Conservation (phyloP, 2,797 vertebrate species). For the Micrastur ruficollis region DNA sequence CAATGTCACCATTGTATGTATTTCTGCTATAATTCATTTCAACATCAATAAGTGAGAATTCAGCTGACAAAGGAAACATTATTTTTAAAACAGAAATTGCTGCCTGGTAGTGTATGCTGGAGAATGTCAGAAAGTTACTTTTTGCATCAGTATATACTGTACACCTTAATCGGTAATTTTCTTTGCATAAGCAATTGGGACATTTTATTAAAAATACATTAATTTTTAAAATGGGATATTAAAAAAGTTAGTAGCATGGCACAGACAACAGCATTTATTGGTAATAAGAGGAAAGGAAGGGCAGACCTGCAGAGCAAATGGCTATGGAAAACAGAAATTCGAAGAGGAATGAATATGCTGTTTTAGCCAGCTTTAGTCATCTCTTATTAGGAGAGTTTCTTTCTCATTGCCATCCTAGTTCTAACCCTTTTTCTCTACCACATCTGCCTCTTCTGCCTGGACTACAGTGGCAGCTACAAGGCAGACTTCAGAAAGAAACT, state of each 20-base stretch:
- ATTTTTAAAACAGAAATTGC: not conserved
- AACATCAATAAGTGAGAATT: not conserved
- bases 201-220: slow-evolving; percentile 19
- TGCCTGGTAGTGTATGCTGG: not conserved
- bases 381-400: not conserved
- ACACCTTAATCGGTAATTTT: not conserved
- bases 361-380: not conserved
- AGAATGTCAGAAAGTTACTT: not conserved
- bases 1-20: not conserved
- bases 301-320: not conserved
- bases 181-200: not conserved
- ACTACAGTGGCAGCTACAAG: not conserved
- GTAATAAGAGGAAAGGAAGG: not conserved
- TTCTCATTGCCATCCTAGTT: not conserved
- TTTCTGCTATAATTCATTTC: not conserved
- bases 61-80: not conserved
- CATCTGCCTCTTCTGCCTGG: not conserved
- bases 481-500: not conserved
- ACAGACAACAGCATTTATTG: not conserved
- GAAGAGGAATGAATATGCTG: not conserved
- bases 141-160: not conserved
- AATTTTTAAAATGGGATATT: not conserved
- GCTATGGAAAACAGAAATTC: not conserved
- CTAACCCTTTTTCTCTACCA: not conserved
- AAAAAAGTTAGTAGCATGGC: not conserved